Percentiles rank a stretch among this genome's conserved stretches.
phyloP scores from a whole-genome alignment of 2,888 invertebrate species.

The Callinectes sapidus region DNA sequence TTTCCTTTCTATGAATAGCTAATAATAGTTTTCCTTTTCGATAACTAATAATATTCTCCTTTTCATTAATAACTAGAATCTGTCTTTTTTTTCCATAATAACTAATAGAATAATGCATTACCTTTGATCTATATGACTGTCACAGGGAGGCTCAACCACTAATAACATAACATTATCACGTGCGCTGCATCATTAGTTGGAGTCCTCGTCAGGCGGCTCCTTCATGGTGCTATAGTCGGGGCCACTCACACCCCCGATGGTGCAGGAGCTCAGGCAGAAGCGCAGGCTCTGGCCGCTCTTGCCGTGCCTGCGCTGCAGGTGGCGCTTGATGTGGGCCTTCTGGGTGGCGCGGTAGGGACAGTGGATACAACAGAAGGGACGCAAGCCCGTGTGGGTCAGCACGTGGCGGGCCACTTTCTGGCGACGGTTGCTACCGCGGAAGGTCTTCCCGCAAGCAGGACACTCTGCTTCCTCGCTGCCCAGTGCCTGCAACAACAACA shows the following conservation, averaged over 20 bases:
- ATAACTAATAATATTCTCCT: background rate
- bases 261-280: slow-evolving; percentile 40
- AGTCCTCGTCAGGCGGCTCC: slow-evolving; percentile 28
- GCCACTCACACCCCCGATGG: slow-evolving; percentile 1
- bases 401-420: slow-evolving; percentile 66
- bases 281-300: slow-evolving; percentile 54
- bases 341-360: slow-evolving; percentile 65
- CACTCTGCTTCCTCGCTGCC: slow-evolving; percentile 64
- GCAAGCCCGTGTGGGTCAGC: slow-evolving; percentile 52
- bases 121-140: slow-evolving; percentile 17
- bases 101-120: slow-evolving; percentile 21
- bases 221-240: slow-evolving; percentile 26
- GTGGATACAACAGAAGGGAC: slow-evolving; percentile 61
- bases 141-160: slow-evolving; percentile 14
- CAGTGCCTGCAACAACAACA: slow-evolving; percentile 67
- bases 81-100: background rate
- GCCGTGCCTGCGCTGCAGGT: slow-evolving; percentile 64
- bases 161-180: slow-evolving; percentile 14
- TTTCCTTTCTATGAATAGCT: background rate
- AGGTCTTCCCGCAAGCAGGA: slow-evolving; percentile 64
- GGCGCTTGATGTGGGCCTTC: slow-evolving; percentile 66
- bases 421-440: slow-evolving; percentile 67
- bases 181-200: background rate
- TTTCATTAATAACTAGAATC: background rate
- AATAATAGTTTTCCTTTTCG: background rate